phyloP scores from a whole-genome alignment of 2,888 invertebrate species.

The Miltochrista miniata region DNA sequence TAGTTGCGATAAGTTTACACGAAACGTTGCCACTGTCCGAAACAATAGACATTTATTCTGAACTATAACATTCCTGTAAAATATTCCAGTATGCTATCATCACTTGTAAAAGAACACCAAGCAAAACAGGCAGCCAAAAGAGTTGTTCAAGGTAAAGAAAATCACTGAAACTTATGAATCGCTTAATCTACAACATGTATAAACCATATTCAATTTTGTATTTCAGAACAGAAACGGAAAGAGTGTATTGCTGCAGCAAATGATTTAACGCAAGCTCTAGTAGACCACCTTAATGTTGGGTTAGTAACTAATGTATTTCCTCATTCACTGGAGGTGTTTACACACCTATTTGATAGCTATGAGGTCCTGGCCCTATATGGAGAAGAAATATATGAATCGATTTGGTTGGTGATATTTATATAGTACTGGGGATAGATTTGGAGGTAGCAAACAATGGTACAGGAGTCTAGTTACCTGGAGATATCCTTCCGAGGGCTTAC shows the following conservation, averaged over 20 bases:
- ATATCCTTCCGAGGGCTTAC: no score
- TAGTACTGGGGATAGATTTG: no score
- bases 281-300: slow-evolving; percentile 99
- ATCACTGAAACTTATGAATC: neutral
- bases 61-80: slow-evolving; percentile 39
- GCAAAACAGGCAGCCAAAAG: slow-evolving; percentile 90
- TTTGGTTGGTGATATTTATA: no score
- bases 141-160: slow-evolving; percentile 89
- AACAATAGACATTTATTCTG: neutral
- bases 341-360: no score
- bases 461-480: no score
- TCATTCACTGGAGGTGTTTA: no score
- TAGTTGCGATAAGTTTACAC: no score
- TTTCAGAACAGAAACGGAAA: slow-evolving; percentile 94
- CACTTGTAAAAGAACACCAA: slow-evolving; percentile 95
- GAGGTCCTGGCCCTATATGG: no score
- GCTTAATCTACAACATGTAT: neutral
- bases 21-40: neutral
- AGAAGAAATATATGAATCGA: no score
- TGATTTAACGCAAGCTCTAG: slow-evolving; percentile 95
- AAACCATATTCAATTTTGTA: neutral
- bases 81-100: slow-evolving; percentile 87
- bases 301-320: slow-evolving; percentile 69
- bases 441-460: no score
- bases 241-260: slow-evolving; percentile 97